These are phyloP conservation scores for Aegotheles bennettii DNA, from an alignment of 2,113 vertebrate species.

Conservation along the genomic window DNA sequence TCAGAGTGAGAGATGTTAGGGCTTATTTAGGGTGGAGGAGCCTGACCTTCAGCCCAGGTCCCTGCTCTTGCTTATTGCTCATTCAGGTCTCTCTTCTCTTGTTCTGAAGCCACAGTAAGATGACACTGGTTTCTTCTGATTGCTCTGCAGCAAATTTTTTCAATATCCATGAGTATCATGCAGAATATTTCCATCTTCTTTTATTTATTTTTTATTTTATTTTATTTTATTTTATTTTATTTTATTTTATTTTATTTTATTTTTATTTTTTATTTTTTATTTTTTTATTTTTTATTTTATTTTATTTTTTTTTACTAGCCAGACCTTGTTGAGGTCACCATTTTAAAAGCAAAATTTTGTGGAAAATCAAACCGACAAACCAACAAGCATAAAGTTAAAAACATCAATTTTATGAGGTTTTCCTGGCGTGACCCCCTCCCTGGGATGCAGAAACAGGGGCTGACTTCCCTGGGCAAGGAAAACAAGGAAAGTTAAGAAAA, in stretches of 20 bases:
- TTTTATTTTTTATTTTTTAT: background rate
- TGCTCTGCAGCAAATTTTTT: background rate
- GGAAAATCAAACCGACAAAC: background rate
- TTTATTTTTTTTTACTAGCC: background rate
- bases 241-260: background rate
- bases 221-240: background rate
- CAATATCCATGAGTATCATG: background rate
- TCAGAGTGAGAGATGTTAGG: background rate
- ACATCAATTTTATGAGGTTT: background rate
- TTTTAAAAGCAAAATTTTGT: background rate
- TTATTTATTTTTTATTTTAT: background rate
- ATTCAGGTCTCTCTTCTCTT: background rate
- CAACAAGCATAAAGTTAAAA: background rate
- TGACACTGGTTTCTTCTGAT: fast-evolving
- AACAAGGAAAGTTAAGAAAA: background rate
- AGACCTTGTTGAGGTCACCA: background rate
- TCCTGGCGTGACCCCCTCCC: background rate
- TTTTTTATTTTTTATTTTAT: background rate
- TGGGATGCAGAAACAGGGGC: background rate
- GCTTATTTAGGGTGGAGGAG: background rate
- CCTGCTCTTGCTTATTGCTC: background rate
- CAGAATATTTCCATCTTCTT: background rate
- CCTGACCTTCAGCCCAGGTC: background rate
- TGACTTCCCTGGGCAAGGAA: background rate
- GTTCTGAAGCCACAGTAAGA: fast-evolving